Base-by-base conservation (phyloP, 2,888 invertebrate genomes). In the Microchrysa polita region DNA sequence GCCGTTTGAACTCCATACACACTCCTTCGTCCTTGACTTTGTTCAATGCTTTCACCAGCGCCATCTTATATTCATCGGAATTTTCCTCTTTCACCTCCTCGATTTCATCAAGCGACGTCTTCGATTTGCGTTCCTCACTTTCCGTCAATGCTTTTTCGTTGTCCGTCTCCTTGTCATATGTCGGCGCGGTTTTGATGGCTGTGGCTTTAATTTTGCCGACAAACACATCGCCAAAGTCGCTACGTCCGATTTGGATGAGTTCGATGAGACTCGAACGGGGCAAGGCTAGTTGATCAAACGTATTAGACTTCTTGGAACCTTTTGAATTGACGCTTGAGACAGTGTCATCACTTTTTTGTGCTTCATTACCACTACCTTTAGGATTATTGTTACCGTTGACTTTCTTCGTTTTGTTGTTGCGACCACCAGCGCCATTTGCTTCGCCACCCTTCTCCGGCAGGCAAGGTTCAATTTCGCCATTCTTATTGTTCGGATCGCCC, bases 171-270 rank as follows among this genome's bases (percentile, higher is more conserved):
- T 83, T 81, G 55, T 83, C 83, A 42, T 23, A 42, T 9, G 55
- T 12, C 10, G 73, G 72, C n/a, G 27, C 10, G 23, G 77, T 78
- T 63, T 80, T 78, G 34, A 83, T 76, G 0, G 81, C 82, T 77
- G 79, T 79, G 0, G 67, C 82, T 80, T 79, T 88, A 82, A 79
- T 87, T 83, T 88, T 94, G 63, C 93, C 95, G 52, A 96, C 86
- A 80, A 93, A 91, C 0, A 97, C 93, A 79, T 97, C 97, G 0
- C 97, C 97, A 80, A 95, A 97, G 79, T 95, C 94, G 0, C 97
- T 96, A 23, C 95, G 92, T 18, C 96, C 91, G 2, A 91, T 86
- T 52, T 90, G 87, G 9, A 90, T 88, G 1, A 90, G 84, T 22
- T 93, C 93, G 0, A 90, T 90, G 0, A 97, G 86, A 73, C 93